Conservation (phyloP, 2,888 invertebrate genomes). For the Rapana venosa region DNA sequence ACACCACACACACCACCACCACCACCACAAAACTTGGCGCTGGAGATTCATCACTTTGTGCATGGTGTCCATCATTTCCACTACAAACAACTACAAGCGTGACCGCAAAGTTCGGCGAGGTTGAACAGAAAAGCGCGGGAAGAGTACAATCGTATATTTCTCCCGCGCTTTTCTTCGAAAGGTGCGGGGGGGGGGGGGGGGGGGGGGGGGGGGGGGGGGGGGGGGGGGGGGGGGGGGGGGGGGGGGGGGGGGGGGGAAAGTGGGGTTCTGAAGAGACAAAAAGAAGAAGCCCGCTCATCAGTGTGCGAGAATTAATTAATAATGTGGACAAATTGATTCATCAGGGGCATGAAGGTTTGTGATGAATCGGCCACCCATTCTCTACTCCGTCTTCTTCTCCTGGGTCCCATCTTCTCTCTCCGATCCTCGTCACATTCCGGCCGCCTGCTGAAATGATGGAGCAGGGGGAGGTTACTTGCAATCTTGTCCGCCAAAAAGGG, state of each 20-base stretch:
- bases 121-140: background rate
- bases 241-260: background rate
- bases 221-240: background rate
- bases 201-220: background rate
- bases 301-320: constrained; percentile 2
- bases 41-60: background rate
- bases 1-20: too few relatives aligned
- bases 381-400: constrained; percentile 1
- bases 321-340: constrained; percentile 31
- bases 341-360: constrained; percentile 12
- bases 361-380: background rate
- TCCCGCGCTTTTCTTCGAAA: background rate
- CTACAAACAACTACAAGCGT: background rate
- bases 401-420: too few relatives aligned
- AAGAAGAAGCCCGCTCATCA: too few relatives aligned
- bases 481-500: too few relatives aligned
- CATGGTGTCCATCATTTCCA: background rate
- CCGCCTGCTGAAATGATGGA: too few relatives aligned
- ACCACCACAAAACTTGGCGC: background rate
- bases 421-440: too few relatives aligned
- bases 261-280: too few relatives aligned
- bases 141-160: too few relatives aligned
- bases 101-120: background rate
- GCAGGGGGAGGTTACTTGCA: too few relatives aligned
- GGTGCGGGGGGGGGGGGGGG: background rate